Evolutionary conservation across 2,888 invertebrate species (phyloP).

Genomic region (Nymphalis polychloros): DNA sequence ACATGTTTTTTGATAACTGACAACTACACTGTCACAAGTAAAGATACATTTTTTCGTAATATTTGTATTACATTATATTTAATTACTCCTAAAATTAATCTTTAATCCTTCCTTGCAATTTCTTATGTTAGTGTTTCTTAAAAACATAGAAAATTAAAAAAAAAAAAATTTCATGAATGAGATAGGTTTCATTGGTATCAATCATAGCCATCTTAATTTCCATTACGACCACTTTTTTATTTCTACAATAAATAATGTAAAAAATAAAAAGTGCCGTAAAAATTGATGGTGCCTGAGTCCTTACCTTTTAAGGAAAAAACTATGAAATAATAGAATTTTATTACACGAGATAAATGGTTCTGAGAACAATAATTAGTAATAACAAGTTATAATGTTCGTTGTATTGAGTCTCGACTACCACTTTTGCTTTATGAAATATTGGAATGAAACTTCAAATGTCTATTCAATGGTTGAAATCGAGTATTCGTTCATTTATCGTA

Average conservation of each 20-base stretch:
- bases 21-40: too few relatives aligned
- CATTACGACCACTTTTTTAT: too few relatives aligned
- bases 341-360: neutral
- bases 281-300: neutral
- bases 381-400: neutral
- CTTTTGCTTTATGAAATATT: neutral
- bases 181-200: too few relatives aligned
- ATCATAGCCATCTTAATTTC: too few relatives aligned
- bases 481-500: conserved; percentile 61
- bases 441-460: neutral
- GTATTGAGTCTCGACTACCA: neutral
- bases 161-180: too few relatives aligned
- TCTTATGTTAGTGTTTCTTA: too few relatives aligned
- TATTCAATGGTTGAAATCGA: neutral
- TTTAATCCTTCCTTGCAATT: too few relatives aligned
- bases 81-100: too few relatives aligned
- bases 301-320: neutral
- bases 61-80: too few relatives aligned
- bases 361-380: neutral
- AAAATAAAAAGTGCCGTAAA: neutral
- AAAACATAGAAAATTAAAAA: too few relatives aligned
- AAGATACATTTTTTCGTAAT: too few relatives aligned
- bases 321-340: neutral
- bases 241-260: too few relatives aligned
- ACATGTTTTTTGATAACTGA: conserved; percentile 15